Evolutionary conservation across 2,113 vertebrate species (phyloP), one percentile per base, ranked within the genome.

Genomic region (Solea senegalensis): DNA sequence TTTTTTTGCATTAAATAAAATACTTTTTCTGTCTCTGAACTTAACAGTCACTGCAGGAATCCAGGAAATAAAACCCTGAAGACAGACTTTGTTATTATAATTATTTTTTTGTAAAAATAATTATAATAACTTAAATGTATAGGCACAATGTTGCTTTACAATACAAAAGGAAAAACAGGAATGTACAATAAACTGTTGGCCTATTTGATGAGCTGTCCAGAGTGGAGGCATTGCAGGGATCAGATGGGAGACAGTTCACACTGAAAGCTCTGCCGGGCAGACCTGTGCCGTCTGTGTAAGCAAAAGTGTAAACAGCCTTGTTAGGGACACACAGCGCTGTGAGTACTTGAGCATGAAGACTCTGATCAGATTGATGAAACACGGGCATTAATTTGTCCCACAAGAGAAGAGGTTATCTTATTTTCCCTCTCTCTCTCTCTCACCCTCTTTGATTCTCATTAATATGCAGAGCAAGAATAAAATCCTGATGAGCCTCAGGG

Each of bases 401-500:
- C 26, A 78, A 93, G 93, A 93, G 68, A 78, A 74, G 69, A 3
- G 27, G 78, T 74, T 90, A 77, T 59, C 76, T 72, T 79, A 76
- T 80, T 51, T 7, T 11, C 60, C 68, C 60, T 50, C 34, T 21
- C 34, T 34, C 34, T 48, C 14, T 13, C 45, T 76, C 76, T 73
- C 80, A 40, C 72, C 79, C 69, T 21, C 72, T 75, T 74, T 84
- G 63, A 74, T 83, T 84, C 85, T 86, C 92, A 86, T 88, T 84
- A 86, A 90, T 91, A 89, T 76, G 79, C 78, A 77, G 88, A n/a
- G 61, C 62, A 89, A 87, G 91, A 92, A 89, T 86, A 89, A 92
- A 85, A 75, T 56, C 70, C 89, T 66, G 65, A 77, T 87, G 70
- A 90, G 89, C 88, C 83, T 56, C 43, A 66, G 92, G 92, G 86